Base-by-base conservation (phyloP, 2,113 vertebrate genomes). In the Myotis davidii region DNA sequence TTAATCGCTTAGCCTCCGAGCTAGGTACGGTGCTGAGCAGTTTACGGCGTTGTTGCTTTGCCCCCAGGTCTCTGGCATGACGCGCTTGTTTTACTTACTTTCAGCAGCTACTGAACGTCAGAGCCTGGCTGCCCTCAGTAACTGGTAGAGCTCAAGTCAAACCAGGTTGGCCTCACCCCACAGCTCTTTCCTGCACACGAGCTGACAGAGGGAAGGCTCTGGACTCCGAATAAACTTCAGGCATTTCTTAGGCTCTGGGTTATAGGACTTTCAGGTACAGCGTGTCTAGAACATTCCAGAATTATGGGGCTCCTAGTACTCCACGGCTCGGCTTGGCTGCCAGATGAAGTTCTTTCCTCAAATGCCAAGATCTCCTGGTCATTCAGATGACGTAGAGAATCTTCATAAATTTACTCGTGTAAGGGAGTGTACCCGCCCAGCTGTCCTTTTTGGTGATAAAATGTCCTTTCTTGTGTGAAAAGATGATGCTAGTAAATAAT, bases 251-350 rank as follows among this genome's bases (percentile, higher is more conserved):
- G 50, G 23, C 50, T 52, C n/a, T 34, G 39, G 9, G 34, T 20
- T 20, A n/a, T 1, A 27, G n/a, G 18, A 54, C 21, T 39, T 52
- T 48, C 9, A 21, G 39, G 16, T 9, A 9, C 39, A 59, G 20
- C n/a, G 18, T 45, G 56, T 27, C 20, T 45, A 18, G 29, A 17
- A 20, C 20, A 9, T 52, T 92, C 27, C 5, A 13, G 69, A 18
- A 34, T 27, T 65, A n/a, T 32, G 42, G n/a, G 73, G 37, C 45
- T 6, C 59, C 6, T 25, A 10, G 29, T 16, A 9, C 3, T 8
- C 39, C 25, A 0, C 2, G 37, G 27, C n/a, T 13, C 1, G 2
- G 16, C 42, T 7, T 13, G 11, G 59, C 1, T 13, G 18, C n/a
- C 32, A 23, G 2, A 18, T 88, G 67, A 2, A 5, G 7, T 27